Base-by-base conservation (phyloP, 2,113 vertebrate species). In the Pogona vitticeps region DNA sequence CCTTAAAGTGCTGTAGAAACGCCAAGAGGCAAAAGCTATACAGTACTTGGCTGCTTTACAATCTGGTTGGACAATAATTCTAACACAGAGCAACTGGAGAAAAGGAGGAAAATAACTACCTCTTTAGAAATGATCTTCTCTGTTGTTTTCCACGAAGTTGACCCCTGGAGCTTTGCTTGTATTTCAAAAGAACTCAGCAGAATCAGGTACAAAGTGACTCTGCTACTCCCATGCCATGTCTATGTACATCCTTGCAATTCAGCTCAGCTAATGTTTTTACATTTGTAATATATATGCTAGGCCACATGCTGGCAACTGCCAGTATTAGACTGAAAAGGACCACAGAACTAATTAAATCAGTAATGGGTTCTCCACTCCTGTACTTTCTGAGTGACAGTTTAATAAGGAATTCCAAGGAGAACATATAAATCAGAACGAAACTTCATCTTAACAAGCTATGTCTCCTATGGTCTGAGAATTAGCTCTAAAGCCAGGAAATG, bases 281-380 rank as follows among this genome's bases (percentile, higher is more conserved):
- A 31, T 0, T 1, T 38, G 61, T 68, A 46, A 82, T 56, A 83
- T 8, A 13, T 42, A 78, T 80, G 79, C 80, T 80, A 58, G 38
- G 79, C 85, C 70, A 85, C 42, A 81, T 26, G 40, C 0, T 0
- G 72, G 21, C 83, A 89, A 82, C 81, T 92, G 86, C 90, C 82
- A 88, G 33, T 76, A 87, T 68, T 72, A 92, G 82, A 36, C 76
- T 61, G 63, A 76, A 52, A 92, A 92, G 68, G 85, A 89, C 80
- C 70, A 61, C 83, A 90, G 73, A 90, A 52, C 87, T 93, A 92
- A 94, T 95, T 95, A 95, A 94, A 91, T 91, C 88, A 42, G 61
- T 91, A 94, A 94, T 92, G 87, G 56, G 23, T 90, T 95, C 93
- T 94, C 91, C 87, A 80, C 76, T 92, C 75, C 67, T 81, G 42